phyloP scores from a whole-genome alignment of 2,113 vertebrate species.

The Mola mola region DNA sequence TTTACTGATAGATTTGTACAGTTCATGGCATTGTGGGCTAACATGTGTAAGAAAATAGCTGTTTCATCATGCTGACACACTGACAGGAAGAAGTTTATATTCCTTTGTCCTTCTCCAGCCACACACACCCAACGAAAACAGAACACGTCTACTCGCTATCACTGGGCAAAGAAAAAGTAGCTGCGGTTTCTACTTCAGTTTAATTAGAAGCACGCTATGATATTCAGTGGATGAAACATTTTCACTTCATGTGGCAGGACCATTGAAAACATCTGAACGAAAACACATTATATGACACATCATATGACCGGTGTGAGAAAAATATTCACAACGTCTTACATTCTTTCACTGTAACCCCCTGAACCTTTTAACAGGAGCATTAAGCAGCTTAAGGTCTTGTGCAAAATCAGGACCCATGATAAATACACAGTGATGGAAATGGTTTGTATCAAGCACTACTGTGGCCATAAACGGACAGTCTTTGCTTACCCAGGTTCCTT shows the following conservation, averaged over 20 bases:
- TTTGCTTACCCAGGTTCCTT: not conserved
- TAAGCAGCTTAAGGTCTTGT: constrained; percentile 75
- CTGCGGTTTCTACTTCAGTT: not conserved
- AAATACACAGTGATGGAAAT: constrained; percentile 41
- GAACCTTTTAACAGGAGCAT: constrained; percentile 57
- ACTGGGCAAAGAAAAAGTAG: not conserved
- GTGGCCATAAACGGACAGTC: constrained; percentile 5
- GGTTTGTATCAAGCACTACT: not conserved
- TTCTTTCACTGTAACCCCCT: constrained; percentile 57
- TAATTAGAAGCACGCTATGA: not conserved
- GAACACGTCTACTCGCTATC: not conserved
- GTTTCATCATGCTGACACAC: constrained; percentile 32
- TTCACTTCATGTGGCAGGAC: constrained; percentile 11
- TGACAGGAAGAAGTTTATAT: constrained; percentile 45
- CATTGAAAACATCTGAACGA: constrained; percentile 48
- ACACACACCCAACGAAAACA: not conserved
- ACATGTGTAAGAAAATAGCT: constrained; percentile 1
- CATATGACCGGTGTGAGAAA: constrained; percentile 75
- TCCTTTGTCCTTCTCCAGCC: not conserved
- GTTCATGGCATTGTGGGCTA: not conserved
- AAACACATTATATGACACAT: constrained; percentile 26
- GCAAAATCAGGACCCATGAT: constrained; percentile 51
- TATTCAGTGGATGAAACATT: constrained; percentile 5
- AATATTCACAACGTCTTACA: constrained; percentile 60
- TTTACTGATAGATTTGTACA: not conserved